Base-by-base conservation (phyloP, 2,888 invertebrate species). In the Malthinus seriepunctatus region DNA sequence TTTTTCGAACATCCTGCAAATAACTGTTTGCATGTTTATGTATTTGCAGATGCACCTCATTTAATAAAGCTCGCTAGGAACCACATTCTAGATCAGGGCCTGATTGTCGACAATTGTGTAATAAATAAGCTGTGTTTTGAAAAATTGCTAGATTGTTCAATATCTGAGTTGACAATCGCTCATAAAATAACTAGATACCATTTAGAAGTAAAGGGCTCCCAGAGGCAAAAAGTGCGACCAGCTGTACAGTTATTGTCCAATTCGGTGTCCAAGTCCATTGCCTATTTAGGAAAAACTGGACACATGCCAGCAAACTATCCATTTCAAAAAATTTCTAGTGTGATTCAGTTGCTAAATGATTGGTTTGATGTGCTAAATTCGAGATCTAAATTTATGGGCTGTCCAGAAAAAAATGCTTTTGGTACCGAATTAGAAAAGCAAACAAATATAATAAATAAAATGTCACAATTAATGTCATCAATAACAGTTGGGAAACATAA, bases 201-300 rank as follows among this genome's bases (percentile, higher is more conserved):
- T 63, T 14, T 69, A 2, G 45, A 67, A 45, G 58, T 67, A 8
- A 49, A 60, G 42, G 66, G 64, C 33, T 49, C 63, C 7, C 38
- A 64, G 48, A 33, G 70, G 9, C 66, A 68, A 62, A 62, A 60
- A 34, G 69, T 70, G 33, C 38, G 49, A 12, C 51, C 51, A 32
- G 68, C 66, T 12, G 63, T 52, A 8, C 64, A 56, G 38, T 10
- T 55, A 32, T 34, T 60, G 8, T 60, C 60, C 10, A 56, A 60
- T 47, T 37, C 45, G 0, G 48, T 47, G n/a, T n/a, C n/a, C n/a
- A n/a, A n/a, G n/a, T n/a, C n/a, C n/a, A n/a, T n/a, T n/a, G n/a
- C n/a, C n/a, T n/a, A n/a, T n/a, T n/a, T n/a, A n/a, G n/a, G n/a
- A n/a, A n/a, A n/a, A n/a, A n/a, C n/a, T n/a, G n/a, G n/a, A n/a